These are phyloP conservation scores for Cebidichthys violaceus DNA, from an alignment of 2,113 vertebrate species.

Conservation along the genomic window DNA sequence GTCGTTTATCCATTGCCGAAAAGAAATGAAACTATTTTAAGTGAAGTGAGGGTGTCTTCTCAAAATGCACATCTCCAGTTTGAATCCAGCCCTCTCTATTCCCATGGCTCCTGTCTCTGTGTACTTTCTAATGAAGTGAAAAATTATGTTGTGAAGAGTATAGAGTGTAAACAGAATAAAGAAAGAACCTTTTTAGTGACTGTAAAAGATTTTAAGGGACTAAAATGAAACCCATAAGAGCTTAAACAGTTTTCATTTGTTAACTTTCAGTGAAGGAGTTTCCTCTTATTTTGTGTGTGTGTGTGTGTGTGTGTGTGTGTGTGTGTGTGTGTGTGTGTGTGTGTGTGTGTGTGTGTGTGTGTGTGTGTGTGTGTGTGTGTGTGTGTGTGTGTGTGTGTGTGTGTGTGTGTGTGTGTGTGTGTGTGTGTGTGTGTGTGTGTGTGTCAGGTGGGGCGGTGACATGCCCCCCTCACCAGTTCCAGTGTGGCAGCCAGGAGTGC, in stretches of 20 bases:
- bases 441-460: constrained; percentile 74
- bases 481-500: constrained; percentile 83
- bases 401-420: too few species aligned
- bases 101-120: neutral
- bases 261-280: neutral
- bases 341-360: too few species aligned
- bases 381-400: too few species aligned
- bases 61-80: neutral
- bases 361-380: too few species aligned
- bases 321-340: too few species aligned
- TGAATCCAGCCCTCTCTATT: neutral
- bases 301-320: too few species aligned
- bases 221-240: neutral
- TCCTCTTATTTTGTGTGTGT: neutral
- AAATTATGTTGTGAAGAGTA: too few species aligned
- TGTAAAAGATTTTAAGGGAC: too few species aligned
- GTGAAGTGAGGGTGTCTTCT: neutral
- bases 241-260: neutral
- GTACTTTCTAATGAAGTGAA: too few species aligned
- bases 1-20: neutral
- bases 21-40: neutral
- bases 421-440: too few species aligned
- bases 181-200: too few species aligned
- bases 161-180: too few species aligned
- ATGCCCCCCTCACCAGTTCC: constrained; percentile 88